Evolutionary conservation across 2,113 vertebrate species (phyloP), one percentile per base, ranked within the genome.

Genomic region (Cheirogaleus medius): DNA sequence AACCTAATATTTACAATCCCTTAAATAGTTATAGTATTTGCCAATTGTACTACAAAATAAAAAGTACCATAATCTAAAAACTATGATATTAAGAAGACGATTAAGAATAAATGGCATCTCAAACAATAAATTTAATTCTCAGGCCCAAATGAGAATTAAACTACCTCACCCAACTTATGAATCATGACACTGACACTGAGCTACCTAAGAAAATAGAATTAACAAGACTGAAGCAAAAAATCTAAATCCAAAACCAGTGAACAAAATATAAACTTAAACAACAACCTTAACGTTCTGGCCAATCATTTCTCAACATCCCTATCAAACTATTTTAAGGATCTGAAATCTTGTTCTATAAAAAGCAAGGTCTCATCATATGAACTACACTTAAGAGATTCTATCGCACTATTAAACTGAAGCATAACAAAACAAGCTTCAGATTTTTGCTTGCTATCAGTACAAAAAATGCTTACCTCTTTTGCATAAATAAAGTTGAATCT

Each of bases 311-410:
- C 76, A 94, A 84, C 49, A 92, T 88, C 74, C 88, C 58, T 73
- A 56, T 80, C 83, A 87, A 97, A 95, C 94, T 97, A 97, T 91
- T 97, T 97, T 94, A 95, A 96, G 96, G 60, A 60, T 96, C 71
- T 96, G 90, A 97, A 96, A 97, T 96, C 93, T 76, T 96, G 82
- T 88, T 95, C 90, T 92, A 95, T 97, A 95, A 98, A 97, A 98
- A 97, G 92, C 84, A 95, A 92, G 86, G 80, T 90, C 94, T 71
- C 90, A 97, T 84, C 91, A 94, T 71, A 77, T 54, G 17, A 96
- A 96, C 66, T 87, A 91, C 71, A 92, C 90, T 91, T 92, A 56
- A 44, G 34, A 90, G 47, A 91, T 29, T 63, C n/a, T 86, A 74
- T 91, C 73, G 0, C 81, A 88, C 54, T 37, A 71, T 42, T 90